Percentiles rank a stretch among this genome's conserved stretches.
phyloP scores from a whole-genome alignment of 2,797 vertebrate species.

The Holocentrus rufus region DNA sequence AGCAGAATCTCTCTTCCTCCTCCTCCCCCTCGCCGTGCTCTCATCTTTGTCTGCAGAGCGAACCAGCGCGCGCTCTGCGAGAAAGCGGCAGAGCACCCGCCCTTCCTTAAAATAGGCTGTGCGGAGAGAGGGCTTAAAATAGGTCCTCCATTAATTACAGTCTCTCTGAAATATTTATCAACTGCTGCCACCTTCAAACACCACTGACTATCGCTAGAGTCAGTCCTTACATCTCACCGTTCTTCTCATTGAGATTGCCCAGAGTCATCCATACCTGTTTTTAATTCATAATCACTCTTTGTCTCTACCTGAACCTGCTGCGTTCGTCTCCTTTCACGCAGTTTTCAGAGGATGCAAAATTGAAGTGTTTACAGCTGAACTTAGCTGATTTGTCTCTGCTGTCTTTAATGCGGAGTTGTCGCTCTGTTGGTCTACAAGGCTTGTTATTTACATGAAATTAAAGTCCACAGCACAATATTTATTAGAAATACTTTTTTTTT shows the following conservation, averaged over 20 bases:
- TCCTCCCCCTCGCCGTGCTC: constrained; percentile 42
- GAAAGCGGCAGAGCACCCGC: constrained; percentile 62
- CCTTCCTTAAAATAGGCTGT: constrained; percentile 75
- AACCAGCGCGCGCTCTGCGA: constrained; percentile 58
- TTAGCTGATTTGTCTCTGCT: constrained; percentile 15
- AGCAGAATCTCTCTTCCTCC: constrained; percentile 45
- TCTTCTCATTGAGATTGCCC: constrained; percentile 52
- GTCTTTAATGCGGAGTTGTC: constrained; percentile 21
- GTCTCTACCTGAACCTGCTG: constrained; percentile 16
- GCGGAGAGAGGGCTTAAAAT: constrained; percentile 77
- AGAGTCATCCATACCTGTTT: constrained; percentile 35
- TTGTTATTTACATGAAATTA: constrained; percentile 13
- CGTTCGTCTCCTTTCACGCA: neutral
- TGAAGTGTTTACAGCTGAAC: constrained; percentile 9
- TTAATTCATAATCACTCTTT: constrained; percentile 20
- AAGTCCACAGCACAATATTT: constrained; percentile 13
- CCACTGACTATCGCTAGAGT: constrained; percentile 48
- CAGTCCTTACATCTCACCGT: constrained; percentile 42
- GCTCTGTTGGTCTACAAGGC: constrained; percentile 18
- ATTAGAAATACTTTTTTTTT: neutral
- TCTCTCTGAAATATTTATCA: constrained; percentile 80
- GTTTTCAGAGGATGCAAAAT: constrained; percentile 9
- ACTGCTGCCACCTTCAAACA: constrained; percentile 66
- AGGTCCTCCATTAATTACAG: constrained; percentile 80
- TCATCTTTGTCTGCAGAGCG: constrained; percentile 69